phyloP scores from a whole-genome alignment of 2,797 vertebrate species.

The Neostethus bicornis region DNA sequence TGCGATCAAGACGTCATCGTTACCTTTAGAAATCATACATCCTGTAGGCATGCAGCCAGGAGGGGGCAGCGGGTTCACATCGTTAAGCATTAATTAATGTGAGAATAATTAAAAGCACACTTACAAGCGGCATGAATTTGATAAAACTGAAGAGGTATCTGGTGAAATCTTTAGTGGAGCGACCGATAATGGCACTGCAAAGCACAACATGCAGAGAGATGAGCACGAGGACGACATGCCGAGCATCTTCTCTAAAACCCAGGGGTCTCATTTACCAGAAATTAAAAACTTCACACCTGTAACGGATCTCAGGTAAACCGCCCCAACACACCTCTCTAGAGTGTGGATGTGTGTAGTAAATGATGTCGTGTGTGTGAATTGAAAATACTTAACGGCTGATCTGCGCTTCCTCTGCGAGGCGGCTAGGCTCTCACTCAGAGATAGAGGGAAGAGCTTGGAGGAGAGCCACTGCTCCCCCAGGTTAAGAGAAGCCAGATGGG shows the following conservation, averaged over 20 bases:
- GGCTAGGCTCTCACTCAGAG: too few species aligned
- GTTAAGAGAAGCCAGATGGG: too few species aligned
- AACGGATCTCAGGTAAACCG: too few species aligned
- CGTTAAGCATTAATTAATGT: neutral
- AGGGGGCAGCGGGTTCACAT: neutral
- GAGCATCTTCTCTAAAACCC: constrained; percentile 8
- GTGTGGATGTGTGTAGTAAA: too few species aligned
- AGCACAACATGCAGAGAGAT: constrained; percentile 82
- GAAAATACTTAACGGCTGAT: too few species aligned
- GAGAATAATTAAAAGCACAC: constrained; percentile 60
- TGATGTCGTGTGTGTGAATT: too few species aligned
- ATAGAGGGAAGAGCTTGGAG: too few species aligned
- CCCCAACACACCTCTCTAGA: too few species aligned
- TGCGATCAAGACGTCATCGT: constrained; percentile 62
- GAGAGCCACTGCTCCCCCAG: too few species aligned
- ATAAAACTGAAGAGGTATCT: constrained; percentile 95
- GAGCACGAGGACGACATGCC: constrained; percentile 48
- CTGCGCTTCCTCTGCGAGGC: too few species aligned
- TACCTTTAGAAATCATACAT: neutral
- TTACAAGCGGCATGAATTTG: constrained; percentile 96
- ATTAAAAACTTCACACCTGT: too few species aligned
- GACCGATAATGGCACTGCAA: constrained; percentile 98
- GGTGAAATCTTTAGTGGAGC: constrained; percentile 95
- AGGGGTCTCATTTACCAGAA: neutral
- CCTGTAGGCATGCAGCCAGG: too few species aligned